These are phyloP conservation scores for Characodon lateralis DNA, from an alignment of 2,797 vertebrate genomes.

Conservation along the genomic window DNA sequence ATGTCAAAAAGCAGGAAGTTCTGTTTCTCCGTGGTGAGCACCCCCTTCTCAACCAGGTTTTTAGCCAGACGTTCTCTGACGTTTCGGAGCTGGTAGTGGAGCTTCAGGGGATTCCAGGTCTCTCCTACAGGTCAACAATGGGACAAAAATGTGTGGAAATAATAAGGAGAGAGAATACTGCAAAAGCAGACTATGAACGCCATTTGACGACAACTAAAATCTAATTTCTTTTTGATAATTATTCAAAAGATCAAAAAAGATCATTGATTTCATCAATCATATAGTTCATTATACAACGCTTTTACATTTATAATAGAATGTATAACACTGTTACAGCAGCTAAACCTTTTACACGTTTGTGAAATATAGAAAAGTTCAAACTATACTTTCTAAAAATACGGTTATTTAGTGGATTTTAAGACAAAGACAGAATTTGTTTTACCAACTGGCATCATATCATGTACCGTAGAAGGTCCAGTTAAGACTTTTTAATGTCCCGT, in stretches of 20 bases:
- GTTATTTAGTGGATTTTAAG: background rate
- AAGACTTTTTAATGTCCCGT: background rate
- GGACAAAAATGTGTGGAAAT: background rate
- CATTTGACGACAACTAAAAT: background rate
- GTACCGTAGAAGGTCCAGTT: background rate
- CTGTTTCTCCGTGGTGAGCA: slow-evolving; percentile 98
- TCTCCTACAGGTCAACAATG: slow-evolving; percentile 81
- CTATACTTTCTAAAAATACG: background rate
- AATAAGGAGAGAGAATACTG: background rate
- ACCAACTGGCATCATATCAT: background rate
- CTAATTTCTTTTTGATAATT: background rate
- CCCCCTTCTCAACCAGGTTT: slow-evolving; percentile 97
- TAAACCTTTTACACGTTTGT: background rate
- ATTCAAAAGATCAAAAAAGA: background rate
- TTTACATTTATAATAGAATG: background rate
- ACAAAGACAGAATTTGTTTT: background rate
- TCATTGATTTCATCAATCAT: background rate
- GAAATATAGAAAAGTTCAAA: background rate
- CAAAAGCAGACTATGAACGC: too few species aligned
- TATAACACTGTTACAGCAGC: background rate
- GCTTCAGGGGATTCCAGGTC: slow-evolving; percentile 96
- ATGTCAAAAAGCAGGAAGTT: slow-evolving; percentile 99
- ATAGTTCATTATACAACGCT: background rate
- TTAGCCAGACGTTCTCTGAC: slow-evolving; percentile 94
- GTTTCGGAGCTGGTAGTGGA: slow-evolving; percentile 96